Conservation (phyloP, 2,797 vertebrate genomes). For the Arremon aurantiirostris region DNA sequence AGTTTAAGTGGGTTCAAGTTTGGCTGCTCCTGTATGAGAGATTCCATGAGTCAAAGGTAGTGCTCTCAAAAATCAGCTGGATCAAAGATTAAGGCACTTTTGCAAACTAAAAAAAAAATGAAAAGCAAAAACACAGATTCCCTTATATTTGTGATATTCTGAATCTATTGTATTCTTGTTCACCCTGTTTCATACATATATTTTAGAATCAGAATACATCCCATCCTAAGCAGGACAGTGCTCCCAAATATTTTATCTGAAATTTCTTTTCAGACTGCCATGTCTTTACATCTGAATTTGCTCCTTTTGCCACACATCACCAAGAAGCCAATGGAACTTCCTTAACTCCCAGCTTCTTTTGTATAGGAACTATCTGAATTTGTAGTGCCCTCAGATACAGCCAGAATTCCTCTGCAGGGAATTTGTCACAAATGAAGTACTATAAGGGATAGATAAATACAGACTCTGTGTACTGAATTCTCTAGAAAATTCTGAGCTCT, state of each 20-base stretch:
- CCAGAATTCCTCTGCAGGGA: neutral
- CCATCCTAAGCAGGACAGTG: neutral
- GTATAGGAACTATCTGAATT: neutral
- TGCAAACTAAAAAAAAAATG: neutral
- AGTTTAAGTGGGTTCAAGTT: neutral
- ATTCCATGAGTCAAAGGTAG: neutral
- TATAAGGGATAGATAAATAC: neutral
- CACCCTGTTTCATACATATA: neutral
- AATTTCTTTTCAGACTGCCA: neutral
- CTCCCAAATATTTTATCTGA: neutral
- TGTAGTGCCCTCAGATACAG: neutral
- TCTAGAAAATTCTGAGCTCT: neutral
- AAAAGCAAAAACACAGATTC: neutral
- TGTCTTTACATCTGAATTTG: neutral
- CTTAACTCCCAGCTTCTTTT: neutral
- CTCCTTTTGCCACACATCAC: neutral
- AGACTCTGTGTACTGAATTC: neutral
- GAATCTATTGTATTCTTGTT: neutral
- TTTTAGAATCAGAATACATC: neutral
- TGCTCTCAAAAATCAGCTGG: neutral
- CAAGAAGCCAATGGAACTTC: neutral
- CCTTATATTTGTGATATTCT: neutral
- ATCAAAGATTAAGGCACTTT: neutral
- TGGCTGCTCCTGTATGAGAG: neutral
- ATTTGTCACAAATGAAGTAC: neutral